A percentile compares a stretch with the other conserved stretches of the same genome.
Evolutionary conservation across 2,797 vertebrate species (phyloP).

Genomic region (Harpagifer antarcticus): DNA sequence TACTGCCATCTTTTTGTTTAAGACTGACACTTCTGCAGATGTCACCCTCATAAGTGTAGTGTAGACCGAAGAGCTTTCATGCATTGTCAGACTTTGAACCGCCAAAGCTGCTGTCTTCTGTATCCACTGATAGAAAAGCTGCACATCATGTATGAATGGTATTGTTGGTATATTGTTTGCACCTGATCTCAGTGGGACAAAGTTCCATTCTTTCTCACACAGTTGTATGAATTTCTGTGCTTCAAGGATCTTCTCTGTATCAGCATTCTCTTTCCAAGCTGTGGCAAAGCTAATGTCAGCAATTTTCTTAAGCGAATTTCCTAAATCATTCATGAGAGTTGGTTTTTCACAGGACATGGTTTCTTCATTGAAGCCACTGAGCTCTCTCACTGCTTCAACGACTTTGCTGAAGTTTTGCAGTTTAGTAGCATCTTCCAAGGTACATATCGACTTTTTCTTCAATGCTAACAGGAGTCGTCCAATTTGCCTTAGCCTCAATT

Average conservation of each 20-base stretch:
- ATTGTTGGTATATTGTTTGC: not conserved
- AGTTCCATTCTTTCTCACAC: slow-evolving; percentile 44
- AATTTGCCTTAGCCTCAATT: slow-evolving; percentile 39
- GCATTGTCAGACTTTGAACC: slow-evolving; percentile 28
- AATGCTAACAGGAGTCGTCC: slow-evolving; percentile 57
- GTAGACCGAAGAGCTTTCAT: slow-evolving; percentile 43
- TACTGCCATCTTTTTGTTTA: slow-evolving; percentile 35
- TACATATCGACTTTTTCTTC: slow-evolving; percentile 41
- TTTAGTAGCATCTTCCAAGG: slow-evolving; percentile 57
- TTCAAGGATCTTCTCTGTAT: slow-evolving; percentile 5
- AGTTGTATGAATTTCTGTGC: slow-evolving; percentile 47
- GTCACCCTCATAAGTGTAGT: slow-evolving; percentile 46
- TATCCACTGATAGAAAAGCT: slow-evolving; percentile 46
- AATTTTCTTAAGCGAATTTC: slow-evolving; percentile 25
- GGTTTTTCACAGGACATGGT: not conserved
- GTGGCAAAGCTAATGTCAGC: slow-evolving; percentile 35
- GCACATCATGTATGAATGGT: slow-evolving; percentile 55
- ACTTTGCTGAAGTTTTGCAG: slow-evolving; percentile 49
- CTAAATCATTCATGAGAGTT: not conserved
- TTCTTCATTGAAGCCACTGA: slow-evolving; percentile 11
- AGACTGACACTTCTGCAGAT: slow-evolving; percentile 33
- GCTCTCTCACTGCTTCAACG: slow-evolving; percentile 29
- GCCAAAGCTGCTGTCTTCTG: slow-evolving; percentile 18
- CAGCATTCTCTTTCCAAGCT: slow-evolving; percentile 14
- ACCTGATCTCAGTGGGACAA: rapidly evolving